phyloP scores from a whole-genome alignment of 2,888 invertebrate species.

The Hirudinaria manillensis region DNA sequence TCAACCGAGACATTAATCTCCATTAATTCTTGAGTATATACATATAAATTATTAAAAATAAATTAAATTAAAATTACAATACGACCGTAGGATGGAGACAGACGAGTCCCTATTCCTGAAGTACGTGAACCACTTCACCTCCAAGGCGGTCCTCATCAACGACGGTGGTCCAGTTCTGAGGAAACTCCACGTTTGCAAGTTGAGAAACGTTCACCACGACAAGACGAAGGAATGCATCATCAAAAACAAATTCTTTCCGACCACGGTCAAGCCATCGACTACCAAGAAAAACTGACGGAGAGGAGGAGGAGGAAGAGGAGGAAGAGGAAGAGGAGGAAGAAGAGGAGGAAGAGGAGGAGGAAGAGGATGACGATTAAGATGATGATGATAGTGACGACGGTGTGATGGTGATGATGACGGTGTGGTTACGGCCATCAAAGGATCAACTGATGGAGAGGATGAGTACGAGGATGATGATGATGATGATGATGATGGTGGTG shows the following conservation, averaged over 20 bases:
- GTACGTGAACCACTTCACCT: constrained; percentile 20
- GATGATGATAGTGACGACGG: constrained; percentile 2
- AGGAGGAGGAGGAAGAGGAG: background rate
- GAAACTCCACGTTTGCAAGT: constrained; percentile 20
- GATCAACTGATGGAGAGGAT: constrained; percentile 2
- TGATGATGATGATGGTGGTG: constrained; percentile 12
- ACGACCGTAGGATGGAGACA: constrained; percentile 18
- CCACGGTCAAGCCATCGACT: background rate
- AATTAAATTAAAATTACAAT: background rate
- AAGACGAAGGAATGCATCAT: constrained; percentile 23
- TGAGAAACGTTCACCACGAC: constrained; percentile 29
- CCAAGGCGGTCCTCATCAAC: background rate
- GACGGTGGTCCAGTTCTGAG: background rate
- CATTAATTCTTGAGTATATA: background rate
- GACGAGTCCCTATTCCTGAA: constrained; percentile 20
- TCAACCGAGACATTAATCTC: background rate
- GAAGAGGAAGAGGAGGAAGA: background rate
- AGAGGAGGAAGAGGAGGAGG: background rate
- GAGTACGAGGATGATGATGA: constrained; percentile 3
- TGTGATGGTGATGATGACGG: constrained; percentile 14
- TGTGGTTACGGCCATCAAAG: background rate
- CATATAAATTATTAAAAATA: background rate
- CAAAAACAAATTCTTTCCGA: background rate
- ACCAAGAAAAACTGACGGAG: constrained; percentile 2
- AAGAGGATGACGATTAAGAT: background rate